Evolutionary conservation across 2,113 vertebrate species (phyloP).

Genomic region (Plestiodon gilberti): DNA sequence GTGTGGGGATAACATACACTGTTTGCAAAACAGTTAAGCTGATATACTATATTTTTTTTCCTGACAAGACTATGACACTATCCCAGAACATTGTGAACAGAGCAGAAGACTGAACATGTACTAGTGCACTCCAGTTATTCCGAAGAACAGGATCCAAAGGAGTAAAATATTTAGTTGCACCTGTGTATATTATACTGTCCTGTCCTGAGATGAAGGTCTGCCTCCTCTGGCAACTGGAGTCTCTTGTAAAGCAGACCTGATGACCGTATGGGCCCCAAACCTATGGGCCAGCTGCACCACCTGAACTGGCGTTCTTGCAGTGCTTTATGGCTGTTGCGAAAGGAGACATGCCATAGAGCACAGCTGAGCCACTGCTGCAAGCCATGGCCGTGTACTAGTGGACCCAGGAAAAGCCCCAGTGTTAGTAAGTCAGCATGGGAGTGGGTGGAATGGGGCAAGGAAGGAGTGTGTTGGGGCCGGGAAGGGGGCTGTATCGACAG

Average conservation of each 20-base stretch:
- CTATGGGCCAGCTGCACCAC: too few species aligned
- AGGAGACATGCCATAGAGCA: too few species aligned
- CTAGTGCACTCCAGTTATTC: not conserved
- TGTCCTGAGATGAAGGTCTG: not conserved
- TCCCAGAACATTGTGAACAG: not conserved
- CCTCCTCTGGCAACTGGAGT: not conserved
- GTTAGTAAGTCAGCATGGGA: too few species aligned
- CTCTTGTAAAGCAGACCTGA: not conserved
- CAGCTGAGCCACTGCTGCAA: too few species aligned
- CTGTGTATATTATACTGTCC: too few species aligned
- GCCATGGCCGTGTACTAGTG: too few species aligned
- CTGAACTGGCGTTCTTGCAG: too few species aligned
- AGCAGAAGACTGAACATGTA: not conserved
- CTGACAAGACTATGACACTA: not conserved
- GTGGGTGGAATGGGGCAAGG: too few species aligned
- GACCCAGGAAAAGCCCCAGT: too few species aligned
- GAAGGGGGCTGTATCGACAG: too few species aligned
- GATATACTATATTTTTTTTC: not conserved
- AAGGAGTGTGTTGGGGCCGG: too few species aligned
- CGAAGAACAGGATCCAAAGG: not conserved
- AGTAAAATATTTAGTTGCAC: not conserved
- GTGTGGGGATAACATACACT: not conserved
- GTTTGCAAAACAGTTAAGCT: not conserved
- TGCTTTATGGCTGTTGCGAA: too few species aligned
- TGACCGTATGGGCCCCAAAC: not conserved